Percentiles rank a stretch among this genome's conserved stretches.
These are phyloP conservation scores for Alca torda DNA, from an alignment of 2,797 vertebrate species.

Conservation along the genomic window DNA sequence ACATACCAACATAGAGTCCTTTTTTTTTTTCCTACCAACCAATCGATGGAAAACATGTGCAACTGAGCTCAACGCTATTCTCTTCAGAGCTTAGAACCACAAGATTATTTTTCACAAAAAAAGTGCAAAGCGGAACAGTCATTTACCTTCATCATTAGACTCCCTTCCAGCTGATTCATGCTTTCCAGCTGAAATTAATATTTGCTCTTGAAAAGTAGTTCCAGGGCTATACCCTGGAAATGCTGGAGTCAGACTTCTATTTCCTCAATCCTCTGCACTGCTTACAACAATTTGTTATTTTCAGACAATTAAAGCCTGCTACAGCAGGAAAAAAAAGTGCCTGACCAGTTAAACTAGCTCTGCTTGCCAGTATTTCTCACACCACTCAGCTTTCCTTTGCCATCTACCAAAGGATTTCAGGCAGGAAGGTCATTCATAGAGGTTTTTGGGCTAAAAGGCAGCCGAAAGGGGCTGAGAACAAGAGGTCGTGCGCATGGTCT, in stretches of 20 bases:
- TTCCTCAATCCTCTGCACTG: background rate
- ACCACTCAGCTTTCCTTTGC: background rate
- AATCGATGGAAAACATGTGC: background rate
- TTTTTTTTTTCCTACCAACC: background rate
- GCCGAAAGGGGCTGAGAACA: background rate
- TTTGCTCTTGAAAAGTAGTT: background rate
- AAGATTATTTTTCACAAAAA: background rate
- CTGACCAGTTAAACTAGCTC: background rate
- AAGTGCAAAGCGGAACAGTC: background rate
- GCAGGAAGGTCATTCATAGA: background rate
- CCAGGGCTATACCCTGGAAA: background rate
- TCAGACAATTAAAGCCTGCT: background rate
- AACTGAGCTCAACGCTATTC: background rate
- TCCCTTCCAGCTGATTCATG: background rate
- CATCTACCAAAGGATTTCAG: background rate
- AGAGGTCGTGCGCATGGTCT: fast-evolving
- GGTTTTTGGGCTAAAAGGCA: background rate
- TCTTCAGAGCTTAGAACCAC: background rate
- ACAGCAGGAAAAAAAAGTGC: background rate
- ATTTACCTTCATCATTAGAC: background rate
- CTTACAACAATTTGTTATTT: background rate
- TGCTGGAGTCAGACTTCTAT: background rate
- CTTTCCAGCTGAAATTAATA: background rate
- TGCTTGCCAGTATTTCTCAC: background rate
- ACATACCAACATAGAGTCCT: background rate